Conservation (phyloP, 2,888 invertebrate species). For the Abscondita cerata region DNA sequence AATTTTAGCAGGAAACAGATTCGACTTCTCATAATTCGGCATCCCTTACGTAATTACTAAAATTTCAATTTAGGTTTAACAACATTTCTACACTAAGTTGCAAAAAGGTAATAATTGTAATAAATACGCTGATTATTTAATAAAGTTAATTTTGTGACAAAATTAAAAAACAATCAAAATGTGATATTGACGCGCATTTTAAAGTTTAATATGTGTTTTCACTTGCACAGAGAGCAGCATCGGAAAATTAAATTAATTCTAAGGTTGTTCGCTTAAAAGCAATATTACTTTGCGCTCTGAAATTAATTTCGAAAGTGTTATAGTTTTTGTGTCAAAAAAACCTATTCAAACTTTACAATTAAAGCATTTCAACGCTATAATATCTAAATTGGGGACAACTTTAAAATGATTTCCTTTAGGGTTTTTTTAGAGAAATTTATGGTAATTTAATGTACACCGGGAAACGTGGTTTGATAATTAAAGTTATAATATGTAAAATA, state of each 20-base stretch:
- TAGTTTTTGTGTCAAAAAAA: neutral
- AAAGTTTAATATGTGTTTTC: constrained; percentile 7
- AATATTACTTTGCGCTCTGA: neutral
- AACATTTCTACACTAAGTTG: neutral
- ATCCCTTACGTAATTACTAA: constrained; percentile 4
- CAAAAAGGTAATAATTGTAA: too few species aligned
- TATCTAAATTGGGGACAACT: too few species aligned
- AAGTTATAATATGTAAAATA: too few species aligned
- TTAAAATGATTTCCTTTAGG: too few species aligned
- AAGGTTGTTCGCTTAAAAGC: neutral
- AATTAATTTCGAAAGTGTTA: constrained; percentile 2
- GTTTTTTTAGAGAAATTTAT: too few species aligned
- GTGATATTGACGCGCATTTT: neutral
- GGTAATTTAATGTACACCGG: too few species aligned
- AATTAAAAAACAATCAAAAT: too few species aligned
- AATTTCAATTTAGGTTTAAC: constrained; percentile 7
- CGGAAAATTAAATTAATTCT: constrained; percentile 7
- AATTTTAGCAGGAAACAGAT: constrained; percentile 3
- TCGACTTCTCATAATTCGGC: neutral
- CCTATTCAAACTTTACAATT: neutral
- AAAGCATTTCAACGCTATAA: too few species aligned
- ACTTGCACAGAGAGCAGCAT: constrained; percentile 2
- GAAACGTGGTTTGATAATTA: too few species aligned
- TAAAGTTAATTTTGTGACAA: too few species aligned
- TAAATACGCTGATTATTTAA: too few species aligned